phyloP scores from a whole-genome alignment of 2,113 vertebrate species.

The Ovibos moschatus region DNA sequence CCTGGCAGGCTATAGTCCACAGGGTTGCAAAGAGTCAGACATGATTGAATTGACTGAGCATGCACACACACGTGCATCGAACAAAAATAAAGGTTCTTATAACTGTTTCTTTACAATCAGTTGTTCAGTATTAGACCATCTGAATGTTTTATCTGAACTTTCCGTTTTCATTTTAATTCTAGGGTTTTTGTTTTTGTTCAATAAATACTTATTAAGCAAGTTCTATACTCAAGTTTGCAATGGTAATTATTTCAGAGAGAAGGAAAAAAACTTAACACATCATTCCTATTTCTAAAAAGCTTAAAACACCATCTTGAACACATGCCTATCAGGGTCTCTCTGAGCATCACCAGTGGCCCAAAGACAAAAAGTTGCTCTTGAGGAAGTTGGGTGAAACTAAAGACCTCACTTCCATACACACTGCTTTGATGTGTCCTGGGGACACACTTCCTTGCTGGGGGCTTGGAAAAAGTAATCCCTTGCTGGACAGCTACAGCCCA shows the following conservation, averaged over 20 bases:
- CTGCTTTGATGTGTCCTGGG: not conserved
- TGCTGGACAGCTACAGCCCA: not conserved
- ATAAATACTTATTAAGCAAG: not conserved
- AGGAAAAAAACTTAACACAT: not conserved
- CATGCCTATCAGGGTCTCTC: not conserved
- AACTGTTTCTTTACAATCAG: not conserved
- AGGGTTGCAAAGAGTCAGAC: not conserved
- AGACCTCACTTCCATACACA: not conserved
- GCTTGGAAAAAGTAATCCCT: not conserved
- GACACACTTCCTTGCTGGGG: not conserved
- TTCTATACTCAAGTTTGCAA: not conserved
- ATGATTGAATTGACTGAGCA: not conserved
- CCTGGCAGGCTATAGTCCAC: not conserved
- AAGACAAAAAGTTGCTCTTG: not conserved
- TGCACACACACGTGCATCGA: not conserved
- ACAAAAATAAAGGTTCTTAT: not conserved
- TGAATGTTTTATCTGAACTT: not conserved
- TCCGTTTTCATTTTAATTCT: not conserved
- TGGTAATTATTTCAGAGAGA: not conserved
- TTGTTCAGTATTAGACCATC: not conserved
- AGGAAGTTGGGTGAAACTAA: not conserved
- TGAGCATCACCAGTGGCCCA: not conserved
- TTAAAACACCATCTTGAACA: not conserved
- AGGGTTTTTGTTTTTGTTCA: not conserved
- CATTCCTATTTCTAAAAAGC: not conserved